A percentile compares a stretch with the other conserved stretches of the same genome.
phyloP scores from a whole-genome alignment of 2,888 invertebrate species.

The Orchesellides sinensis region DNA sequence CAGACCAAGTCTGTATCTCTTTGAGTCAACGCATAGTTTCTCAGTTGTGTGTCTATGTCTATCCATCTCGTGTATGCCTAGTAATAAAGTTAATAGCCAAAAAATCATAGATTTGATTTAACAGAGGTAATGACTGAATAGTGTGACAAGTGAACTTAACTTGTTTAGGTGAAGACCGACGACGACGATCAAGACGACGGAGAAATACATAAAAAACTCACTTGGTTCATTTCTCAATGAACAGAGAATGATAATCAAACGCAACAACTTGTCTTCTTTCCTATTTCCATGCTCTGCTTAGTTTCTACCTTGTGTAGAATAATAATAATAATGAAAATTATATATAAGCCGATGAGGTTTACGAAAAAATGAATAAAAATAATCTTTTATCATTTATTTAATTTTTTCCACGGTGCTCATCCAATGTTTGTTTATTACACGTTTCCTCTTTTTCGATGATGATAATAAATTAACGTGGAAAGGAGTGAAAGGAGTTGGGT shows the following conservation, averaged over 20 bases:
- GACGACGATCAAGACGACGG: background rate
- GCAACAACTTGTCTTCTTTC: slow-evolving; percentile 40
- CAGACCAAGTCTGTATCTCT: slow-evolving; percentile 20
- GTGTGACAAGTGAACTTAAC: slow-evolving; percentile 40
- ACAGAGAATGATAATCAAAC: slow-evolving; percentile 10
- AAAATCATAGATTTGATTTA: background rate
- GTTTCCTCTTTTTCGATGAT: slow-evolving; percentile 20
- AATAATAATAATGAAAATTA: too few relatives aligned
- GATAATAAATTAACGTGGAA: slow-evolving; percentile 42
- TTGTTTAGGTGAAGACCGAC: slow-evolving; percentile 33
- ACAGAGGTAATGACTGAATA: slow-evolving; percentile 34
- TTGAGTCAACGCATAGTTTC: too few relatives aligned
- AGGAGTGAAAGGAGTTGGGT: slow-evolving; percentile 17
- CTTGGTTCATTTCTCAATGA: slow-evolving; percentile 17
- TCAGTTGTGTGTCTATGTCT: too few relatives aligned
- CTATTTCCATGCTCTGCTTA: too few relatives aligned
- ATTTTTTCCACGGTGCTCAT: background rate
- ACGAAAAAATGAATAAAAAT: too few relatives aligned
- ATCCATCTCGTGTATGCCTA: too few relatives aligned
- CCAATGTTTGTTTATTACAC: slow-evolving; percentile 37
- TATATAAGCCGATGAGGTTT: too few relatives aligned
- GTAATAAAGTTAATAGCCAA: background rate
- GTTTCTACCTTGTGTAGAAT: too few relatives aligned
- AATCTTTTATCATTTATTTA: too few relatives aligned
- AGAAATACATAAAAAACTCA: background rate